Evolutionary conservation across 1,140 invertebrate species (phyloP), one percentile per base, ranked within the genome.

Genomic region (Periplaneta americana): DNA sequence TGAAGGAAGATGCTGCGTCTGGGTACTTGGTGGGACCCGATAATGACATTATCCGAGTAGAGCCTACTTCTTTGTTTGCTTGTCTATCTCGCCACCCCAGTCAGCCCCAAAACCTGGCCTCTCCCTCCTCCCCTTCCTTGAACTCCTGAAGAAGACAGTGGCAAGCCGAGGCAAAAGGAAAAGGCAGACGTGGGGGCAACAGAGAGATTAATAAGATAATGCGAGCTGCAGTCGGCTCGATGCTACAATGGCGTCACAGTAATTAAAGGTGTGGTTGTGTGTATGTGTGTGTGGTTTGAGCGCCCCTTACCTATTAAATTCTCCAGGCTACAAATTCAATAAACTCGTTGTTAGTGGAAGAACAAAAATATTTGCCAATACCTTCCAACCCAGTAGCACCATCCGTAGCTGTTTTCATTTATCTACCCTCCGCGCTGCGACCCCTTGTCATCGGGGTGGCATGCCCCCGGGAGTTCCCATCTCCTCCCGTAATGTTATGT

Each of bases 361-460:
- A 77, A 77, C 33, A 77, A 77, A 77, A 77, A 77, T 77, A 77
- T 77, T 77, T 77, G 75, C 75, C 75, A 77, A 77, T 77, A 77
- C 31, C 75, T 77, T 77, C n/a, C 48, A 28, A n/a, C 6, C n/a
- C 48, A 66, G 48, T n/a, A 77, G 35, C 32, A 36, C 35, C 35
- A 77, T 36, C 35, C 75, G 3, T 8, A 22, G 35, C 75, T 77
- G 75, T 77, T 77, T 77, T 77, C 75, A 77, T 77, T 77, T 77
- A 77, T 77, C 33, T 31, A 22, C 33, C 75, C 35, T n/a, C n/a
- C n/a, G n/a, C n/a, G n/a, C n/a, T n/a, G n/a, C 75, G 31, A 13
- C 33, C 31, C 31, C 75, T 36, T 36, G 35, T 77, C 75, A 34
- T 28, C 75, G 35, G 6, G 75, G 5, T 66, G 28, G 48, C 22